Base-by-base conservation (phyloP, 2,888 invertebrate genomes). In the Rhagophthalmus giganteus region DNA sequence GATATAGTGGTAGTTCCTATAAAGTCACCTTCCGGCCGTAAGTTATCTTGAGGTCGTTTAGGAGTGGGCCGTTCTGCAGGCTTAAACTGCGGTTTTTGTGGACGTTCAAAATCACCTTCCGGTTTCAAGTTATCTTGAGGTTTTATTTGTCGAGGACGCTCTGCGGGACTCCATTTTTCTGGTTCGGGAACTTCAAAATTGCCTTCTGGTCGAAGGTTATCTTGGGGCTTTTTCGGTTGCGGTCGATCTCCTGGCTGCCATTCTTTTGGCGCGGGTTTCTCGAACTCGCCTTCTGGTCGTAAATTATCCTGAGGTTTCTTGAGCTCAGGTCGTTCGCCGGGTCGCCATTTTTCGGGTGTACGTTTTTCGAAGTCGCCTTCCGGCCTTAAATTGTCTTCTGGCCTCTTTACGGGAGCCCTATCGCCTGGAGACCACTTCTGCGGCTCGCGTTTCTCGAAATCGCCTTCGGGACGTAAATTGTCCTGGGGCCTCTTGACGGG, bases 171-270 rank as follows among this genome's bases (percentile, higher is more conserved):
- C 74, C 78, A 79, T 58, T 76, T 65, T 1, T 78, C 74, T 2
- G 71, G 64, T 26, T 58, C 42, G 2, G 62, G 57, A 13, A 62
- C 70, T 28, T 66, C 63, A 41, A 73, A 74, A 16, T 73, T 71
- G 26, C 75, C 75, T 42, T 69, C 66, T 0, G 82, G 81, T 41
- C 72, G 76, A 0, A 85, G 71, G 65, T 85, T 85, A 55, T 86
- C 85, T 59, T 78, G 68, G 0, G 83, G 87, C 58, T 78, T 84
- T 57, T 74, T 79, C 2, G 72, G 74, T 13, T 72, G 71, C 5
- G 74, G 76, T 38, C 80, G 67, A 46, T 81, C 81, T 24, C 76
- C 80, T n/a, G 76, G 79, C 38, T 65, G 63, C 75, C 78, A 79
- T 57, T 76, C 66, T 1, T 78, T 74, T 2, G 71, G 71, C 33